phyloP scores from a whole-genome alignment of 2,797 vertebrate species.

The Phataginus tricuspis region DNA sequence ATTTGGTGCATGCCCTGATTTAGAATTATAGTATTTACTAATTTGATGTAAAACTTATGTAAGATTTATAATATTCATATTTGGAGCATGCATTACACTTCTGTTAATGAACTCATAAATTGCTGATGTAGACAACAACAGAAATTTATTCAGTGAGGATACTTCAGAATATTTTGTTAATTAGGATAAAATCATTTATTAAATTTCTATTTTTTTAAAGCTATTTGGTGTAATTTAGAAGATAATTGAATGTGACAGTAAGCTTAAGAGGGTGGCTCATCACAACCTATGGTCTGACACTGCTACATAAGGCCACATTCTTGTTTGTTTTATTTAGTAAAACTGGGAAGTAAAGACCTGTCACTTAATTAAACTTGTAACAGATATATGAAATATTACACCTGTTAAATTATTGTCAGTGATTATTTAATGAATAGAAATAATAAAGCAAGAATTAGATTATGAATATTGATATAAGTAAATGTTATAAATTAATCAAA shows the following conservation, averaged over 20 bases:
- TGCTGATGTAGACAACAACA: background rate
- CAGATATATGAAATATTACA: constrained; percentile 23
- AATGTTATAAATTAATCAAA: constrained; percentile 61
- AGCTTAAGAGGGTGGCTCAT: background rate
- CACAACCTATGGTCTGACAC: background rate
- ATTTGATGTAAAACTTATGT: background rate
- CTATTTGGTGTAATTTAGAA: constrained; percentile 10
- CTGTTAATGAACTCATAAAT: background rate
- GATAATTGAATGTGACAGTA: constrained; percentile 15
- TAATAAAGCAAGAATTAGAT: background rate
- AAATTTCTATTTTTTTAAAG: constrained; percentile 43
- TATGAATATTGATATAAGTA: constrained; percentile 52
- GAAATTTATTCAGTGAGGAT: background rate
- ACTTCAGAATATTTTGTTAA: background rate
- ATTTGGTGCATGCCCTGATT: background rate
- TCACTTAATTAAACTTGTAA: constrained; percentile 64
- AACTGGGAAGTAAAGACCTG: constrained; percentile 23
- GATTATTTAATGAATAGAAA: constrained; percentile 45
- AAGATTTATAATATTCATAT: background rate
- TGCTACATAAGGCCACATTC: background rate
- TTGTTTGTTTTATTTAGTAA: constrained; percentile 49
- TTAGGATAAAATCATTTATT: background rate
- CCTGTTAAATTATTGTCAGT: background rate
- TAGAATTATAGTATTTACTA: background rate
- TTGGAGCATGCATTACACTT: background rate